phyloP scores from a whole-genome alignment of 2,797 vertebrate genomes.

The Enteromius anoplus region DNA sequence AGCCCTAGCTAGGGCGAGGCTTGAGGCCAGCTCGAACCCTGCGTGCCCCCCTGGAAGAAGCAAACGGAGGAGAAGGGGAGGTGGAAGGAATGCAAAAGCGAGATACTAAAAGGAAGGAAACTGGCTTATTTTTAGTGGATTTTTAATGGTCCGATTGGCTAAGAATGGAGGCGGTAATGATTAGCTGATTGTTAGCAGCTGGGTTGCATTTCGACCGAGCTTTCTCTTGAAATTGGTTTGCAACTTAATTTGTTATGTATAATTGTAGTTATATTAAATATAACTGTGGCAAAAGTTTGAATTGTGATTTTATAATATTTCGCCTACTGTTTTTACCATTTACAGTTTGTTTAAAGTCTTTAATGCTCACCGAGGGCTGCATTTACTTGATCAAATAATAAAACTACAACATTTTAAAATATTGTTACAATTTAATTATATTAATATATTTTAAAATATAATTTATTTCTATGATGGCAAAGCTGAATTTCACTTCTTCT shows the following conservation, averaged over 20 bases:
- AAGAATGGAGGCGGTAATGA: no score
- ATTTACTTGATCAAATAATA: neutral
- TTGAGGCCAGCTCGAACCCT: no score
- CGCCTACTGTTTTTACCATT: neutral
- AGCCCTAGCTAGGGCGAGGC: no score
- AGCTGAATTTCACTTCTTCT: neutral
- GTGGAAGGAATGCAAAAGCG: no score
- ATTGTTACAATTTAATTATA: neutral
- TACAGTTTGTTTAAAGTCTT: neutral
- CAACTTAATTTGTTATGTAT: neutral
- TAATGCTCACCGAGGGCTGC: neutral
- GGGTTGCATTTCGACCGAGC: no score
- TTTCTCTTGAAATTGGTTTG: no score
- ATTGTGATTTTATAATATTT: neutral
- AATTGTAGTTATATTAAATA: neutral
- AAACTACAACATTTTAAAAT: neutral
- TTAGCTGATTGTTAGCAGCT: no score
- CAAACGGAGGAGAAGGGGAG: no score
- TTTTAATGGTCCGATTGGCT: no score
- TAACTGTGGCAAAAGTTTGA: neutral
- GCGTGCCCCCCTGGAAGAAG: no score
- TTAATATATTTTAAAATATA: neutral
- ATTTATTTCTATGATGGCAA: neutral
- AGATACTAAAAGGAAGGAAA: no score
- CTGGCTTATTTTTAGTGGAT: no score